Percentiles rank a stretch among this genome's conserved stretches.
Conservation (phyloP, 2,888 invertebrate genomes). For the Perizoma flavofasciatum region DNA sequence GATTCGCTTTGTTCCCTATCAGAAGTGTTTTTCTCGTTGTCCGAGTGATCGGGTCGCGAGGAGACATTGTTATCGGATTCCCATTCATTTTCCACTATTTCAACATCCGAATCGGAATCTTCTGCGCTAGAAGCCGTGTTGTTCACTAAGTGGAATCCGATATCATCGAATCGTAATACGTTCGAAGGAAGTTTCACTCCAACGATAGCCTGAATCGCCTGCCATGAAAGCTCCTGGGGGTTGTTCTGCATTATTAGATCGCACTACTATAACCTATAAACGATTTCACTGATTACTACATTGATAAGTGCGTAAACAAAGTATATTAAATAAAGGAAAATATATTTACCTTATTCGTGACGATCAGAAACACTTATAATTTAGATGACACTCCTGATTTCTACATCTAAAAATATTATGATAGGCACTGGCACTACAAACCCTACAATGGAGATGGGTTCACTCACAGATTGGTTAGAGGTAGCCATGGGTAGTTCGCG, state of each 20-base stretch:
- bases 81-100: slow-evolving; percentile 81
- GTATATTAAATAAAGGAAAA: slow-evolving; percentile 37
- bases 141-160: slow-evolving; percentile 78
- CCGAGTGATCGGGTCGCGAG: slow-evolving; percentile 75
- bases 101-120: slow-evolving; percentile 81
- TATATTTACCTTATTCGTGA: slow-evolving; percentile 72
- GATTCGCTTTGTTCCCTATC: slow-evolving; percentile 76
- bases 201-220: slow-evolving; percentile 83
- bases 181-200: slow-evolving; percentile 82
- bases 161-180: slow-evolving; percentile 81
- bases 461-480: no score
- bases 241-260: slow-evolving; percentile 84
- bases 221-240: slow-evolving; percentile 85
- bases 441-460: slow-evolving; percentile 25
- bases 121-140: slow-evolving; percentile 75
- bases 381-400: slow-evolving; percentile 76
- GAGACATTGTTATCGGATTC: slow-evolving; percentile 79
- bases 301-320: slow-evolving; percentile 45
- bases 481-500: no score
- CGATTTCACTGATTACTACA: slow-evolving; percentile 74
- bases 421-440: slow-evolving; percentile 50
- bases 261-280: slow-evolving; percentile 84
- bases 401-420: slow-evolving; percentile 85
- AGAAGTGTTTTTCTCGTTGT: slow-evolving; percentile 73
- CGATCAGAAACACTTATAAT: slow-evolving; percentile 61